phyloP scores from a whole-genome alignment of 2,797 vertebrate species.

The Ptychobarbus kaznakovi region DNA sequence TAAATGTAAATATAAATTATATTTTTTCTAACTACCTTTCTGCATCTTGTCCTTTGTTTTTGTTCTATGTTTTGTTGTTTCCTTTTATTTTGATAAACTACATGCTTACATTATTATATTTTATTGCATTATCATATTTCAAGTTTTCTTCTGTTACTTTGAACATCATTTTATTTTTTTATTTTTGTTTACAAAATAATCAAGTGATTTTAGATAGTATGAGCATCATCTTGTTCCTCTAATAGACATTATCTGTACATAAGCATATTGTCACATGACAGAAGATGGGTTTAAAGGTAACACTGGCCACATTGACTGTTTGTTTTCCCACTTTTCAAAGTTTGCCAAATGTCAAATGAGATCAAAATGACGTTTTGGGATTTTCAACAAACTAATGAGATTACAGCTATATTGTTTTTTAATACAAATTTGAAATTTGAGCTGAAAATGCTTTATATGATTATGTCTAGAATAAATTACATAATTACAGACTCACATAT shows the following conservation, averaged over 20 bases:
- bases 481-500: neutral
- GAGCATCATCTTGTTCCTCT: neutral
- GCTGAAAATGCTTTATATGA: neutral
- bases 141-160: neutral
- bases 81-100: neutral
- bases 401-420: no score
- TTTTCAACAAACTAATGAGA: no score
- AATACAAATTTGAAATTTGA: no score
- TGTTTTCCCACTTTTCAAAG: no score
- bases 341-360: neutral
- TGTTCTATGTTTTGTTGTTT: neutral
- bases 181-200: neutral
- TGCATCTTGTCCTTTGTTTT: neutral
- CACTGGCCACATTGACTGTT: no score
- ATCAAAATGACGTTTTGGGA: neutral
- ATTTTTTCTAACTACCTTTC: no score
- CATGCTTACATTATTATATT: neutral
- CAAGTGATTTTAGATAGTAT: neutral
- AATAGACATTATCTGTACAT: neutral
- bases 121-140: neutral
- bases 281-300: no score
- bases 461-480: neutral
- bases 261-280: no score
- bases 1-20: no score
- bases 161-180: neutral